Percentiles rank a stretch among this genome's conserved stretches.
phyloP scores from a whole-genome alignment of 2,797 vertebrate species.

The Moxostoma hubbsi region DNA sequence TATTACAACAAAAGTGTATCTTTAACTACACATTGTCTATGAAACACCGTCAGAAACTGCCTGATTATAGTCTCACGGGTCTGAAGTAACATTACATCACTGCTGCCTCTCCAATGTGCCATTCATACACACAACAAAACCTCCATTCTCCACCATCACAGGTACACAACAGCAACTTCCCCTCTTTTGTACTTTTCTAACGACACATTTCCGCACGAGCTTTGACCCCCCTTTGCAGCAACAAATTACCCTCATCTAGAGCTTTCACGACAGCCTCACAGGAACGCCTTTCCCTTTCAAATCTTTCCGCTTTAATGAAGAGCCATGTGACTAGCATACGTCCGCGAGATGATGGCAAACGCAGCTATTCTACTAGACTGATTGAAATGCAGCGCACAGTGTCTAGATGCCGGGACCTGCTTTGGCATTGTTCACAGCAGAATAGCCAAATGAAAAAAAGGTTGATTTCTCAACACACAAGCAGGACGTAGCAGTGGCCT shows the following conservation, averaged over 20 bases:
- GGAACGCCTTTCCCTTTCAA: slow-evolving; percentile 51
- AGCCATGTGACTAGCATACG: slow-evolving; percentile 49
- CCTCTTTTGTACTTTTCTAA: slow-evolving; percentile 8
- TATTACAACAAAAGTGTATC: no score
- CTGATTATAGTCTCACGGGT: no score
- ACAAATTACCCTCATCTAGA: slow-evolving; percentile 46
- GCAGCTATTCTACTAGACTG: slow-evolving; percentile 51
- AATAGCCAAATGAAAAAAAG: slow-evolving; percentile 45
- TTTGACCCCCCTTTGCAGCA: slow-evolving; percentile 35
- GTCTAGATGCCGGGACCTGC: slow-evolving; percentile 62
- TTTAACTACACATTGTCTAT: no score
- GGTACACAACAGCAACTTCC: no score
- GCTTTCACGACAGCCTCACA: slow-evolving; percentile 37
- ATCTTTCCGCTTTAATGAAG: slow-evolving; percentile 55
- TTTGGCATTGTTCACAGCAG: slow-evolving; percentile 62
- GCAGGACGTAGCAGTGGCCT: slow-evolving; percentile 1
- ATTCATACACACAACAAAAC: no score
- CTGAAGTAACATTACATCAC: no score
- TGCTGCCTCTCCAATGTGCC: no score
- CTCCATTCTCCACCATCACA: no score
- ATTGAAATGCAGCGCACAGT: slow-evolving; percentile 72
- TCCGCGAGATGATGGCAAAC: slow-evolving; percentile 41
- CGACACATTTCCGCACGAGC: slow-evolving; percentile 46
- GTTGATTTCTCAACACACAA: slow-evolving; percentile 22
- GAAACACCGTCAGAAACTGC: no score